Conservation (phyloP, 2,113 vertebrate species). For the Charina bottae region DNA sequence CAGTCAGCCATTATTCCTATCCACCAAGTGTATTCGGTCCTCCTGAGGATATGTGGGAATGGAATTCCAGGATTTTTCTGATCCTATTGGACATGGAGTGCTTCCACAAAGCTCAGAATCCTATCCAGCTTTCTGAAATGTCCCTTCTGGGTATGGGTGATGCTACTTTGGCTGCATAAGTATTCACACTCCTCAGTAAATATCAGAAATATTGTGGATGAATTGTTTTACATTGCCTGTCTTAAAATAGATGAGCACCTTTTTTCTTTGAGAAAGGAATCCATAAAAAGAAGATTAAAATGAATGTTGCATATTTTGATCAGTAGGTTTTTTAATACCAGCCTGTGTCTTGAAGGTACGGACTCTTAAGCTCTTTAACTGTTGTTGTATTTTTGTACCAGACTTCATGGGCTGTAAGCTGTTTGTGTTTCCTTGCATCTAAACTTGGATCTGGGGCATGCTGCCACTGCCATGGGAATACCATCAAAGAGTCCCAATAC, state of each 20-base stretch:
- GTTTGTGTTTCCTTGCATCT: neutral
- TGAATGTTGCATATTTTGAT: neutral
- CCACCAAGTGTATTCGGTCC: neutral
- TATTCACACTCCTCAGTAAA: neutral
- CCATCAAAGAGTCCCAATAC: too few relatives aligned
- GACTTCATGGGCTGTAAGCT: neutral
- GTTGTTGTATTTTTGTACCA: neutral
- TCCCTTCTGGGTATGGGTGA: neutral
- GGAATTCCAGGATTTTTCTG: neutral
- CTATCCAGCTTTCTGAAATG: neutral
- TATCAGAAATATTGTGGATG: neutral
- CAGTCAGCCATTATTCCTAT: neutral
- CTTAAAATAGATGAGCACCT: neutral
- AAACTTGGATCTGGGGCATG: neutral
- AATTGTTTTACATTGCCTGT: neutral
- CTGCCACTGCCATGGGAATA: neutral
- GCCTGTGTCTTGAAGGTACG: neutral
- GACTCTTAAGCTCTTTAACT: neutral
- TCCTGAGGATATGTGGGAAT: neutral
- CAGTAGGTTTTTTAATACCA: neutral
- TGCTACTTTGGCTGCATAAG: neutral
- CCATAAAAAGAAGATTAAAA: neutral
- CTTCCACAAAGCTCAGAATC: neutral
- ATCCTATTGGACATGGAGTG: neutral
- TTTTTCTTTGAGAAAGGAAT: neutral